Evolutionary conservation across 1,140 invertebrate species (phyloP).

Genomic region (Diorhabda elongata): DNA sequence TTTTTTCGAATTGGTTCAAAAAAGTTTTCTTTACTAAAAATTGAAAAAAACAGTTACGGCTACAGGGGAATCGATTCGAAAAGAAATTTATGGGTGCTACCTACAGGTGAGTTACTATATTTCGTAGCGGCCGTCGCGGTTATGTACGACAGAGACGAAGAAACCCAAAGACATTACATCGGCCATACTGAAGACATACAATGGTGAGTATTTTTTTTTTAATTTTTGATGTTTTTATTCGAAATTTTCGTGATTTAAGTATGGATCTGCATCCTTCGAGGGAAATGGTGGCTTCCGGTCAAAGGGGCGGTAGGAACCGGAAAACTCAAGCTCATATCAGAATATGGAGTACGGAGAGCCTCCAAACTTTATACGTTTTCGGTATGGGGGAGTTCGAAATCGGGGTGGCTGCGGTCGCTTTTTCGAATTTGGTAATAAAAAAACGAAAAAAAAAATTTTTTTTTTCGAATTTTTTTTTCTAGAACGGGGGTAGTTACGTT

Average conservation of each 20-base stretch:
- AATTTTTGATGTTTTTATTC: neutral
- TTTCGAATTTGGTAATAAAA: constrained; percentile 74
- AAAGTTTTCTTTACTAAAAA: neutral
- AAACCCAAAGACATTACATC: constrained; percentile 86
- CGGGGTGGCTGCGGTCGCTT: constrained; percentile 83
- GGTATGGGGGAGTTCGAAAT: constrained; percentile 88
- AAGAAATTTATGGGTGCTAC: constrained; percentile 85
- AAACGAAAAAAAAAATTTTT: neutral
- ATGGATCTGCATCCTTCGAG: constrained; percentile 88
- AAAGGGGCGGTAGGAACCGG: constrained; percentile 73
- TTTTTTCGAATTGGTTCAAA: no score
- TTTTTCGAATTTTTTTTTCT: constrained; percentile 25
- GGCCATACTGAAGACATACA: constrained; percentile 93
- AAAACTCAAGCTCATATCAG: constrained; percentile 87
- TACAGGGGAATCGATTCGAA: constrained; percentile 85
- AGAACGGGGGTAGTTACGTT: constrained; percentile 86
- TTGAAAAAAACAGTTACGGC: constrained; percentile 64
- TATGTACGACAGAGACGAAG: constrained; percentile 84
- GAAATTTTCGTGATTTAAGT: constrained; percentile 48
- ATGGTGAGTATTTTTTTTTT: constrained; percentile 49
- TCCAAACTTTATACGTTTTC: constrained; percentile 87
- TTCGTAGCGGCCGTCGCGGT: constrained; percentile 89
- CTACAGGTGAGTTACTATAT: constrained; percentile 89
- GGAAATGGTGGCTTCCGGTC: constrained; percentile 86
- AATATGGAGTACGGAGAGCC: constrained; percentile 89